Conservation (phyloP, 2,113 vertebrate species). For the Nycticryphes semicollaris region DNA sequence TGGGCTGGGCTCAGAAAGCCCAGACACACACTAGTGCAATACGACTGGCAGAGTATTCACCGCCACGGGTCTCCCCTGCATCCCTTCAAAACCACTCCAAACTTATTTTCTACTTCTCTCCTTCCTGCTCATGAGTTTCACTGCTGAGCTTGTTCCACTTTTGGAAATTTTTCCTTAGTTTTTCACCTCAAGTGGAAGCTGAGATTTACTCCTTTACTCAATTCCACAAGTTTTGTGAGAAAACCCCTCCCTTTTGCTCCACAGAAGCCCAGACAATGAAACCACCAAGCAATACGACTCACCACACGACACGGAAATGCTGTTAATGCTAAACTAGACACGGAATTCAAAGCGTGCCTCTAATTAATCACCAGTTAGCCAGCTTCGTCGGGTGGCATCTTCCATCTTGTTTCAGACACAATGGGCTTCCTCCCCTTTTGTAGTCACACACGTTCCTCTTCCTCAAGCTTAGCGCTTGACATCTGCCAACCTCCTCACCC, state of each 20-base stretch:
- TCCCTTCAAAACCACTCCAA: neutral
- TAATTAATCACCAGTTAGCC: slow-evolving; percentile 60
- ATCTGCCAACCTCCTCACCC: neutral
- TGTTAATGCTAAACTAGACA: slow-evolving; percentile 26
- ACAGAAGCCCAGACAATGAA: neutral
- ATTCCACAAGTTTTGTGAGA: neutral
- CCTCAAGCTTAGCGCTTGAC: neutral
- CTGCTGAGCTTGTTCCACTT: neutral
- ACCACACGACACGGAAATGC: neutral
- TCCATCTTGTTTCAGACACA: slow-evolving; percentile 48
- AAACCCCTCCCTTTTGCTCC: neutral
- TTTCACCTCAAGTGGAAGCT: neutral
- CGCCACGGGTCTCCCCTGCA: rapidly evolving
- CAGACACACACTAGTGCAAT: neutral
- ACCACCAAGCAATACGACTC: neutral
- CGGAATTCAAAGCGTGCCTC: slow-evolving; percentile 60
- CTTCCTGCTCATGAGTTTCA: neutral
- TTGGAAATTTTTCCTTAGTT: neutral
- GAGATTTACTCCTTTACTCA: neutral
- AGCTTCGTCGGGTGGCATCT: neutral
- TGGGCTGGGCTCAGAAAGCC: neutral
- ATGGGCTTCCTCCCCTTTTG: slow-evolving; percentile 49
- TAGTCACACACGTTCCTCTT: slow-evolving; percentile 48
- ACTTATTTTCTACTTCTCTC: neutral
- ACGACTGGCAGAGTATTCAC: neutral